These are phyloP conservation scores for Pangasius larnaudii DNA, from an alignment of 2,797 vertebrate genomes.

Conservation along the genomic window DNA sequence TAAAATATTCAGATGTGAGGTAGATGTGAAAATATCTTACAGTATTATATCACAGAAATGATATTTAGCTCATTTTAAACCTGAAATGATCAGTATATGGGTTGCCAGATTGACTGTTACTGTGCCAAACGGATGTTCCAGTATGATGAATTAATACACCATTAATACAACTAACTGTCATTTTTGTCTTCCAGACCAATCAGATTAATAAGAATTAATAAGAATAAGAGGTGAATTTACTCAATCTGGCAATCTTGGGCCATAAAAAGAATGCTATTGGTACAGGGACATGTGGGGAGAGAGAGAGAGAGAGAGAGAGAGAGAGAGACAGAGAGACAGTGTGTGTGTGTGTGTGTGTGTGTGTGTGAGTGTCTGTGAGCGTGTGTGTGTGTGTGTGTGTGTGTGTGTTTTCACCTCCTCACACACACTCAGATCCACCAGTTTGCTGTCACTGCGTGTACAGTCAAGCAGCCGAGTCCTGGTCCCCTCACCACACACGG, in stretches of 20 bases:
- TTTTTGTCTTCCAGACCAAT: neutral
- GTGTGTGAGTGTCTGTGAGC: conserved; percentile 19
- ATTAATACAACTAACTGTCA: neutral
- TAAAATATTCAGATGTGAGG: neutral
- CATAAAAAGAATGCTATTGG: neutral
- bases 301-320: too few relatives aligned
- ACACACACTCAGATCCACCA: conserved; percentile 77
- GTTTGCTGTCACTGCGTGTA: conserved; percentile 83
- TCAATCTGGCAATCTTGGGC: neutral
- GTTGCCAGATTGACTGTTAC: neutral
- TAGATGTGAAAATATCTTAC: neutral
- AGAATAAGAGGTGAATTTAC: neutral
- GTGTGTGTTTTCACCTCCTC: conserved; percentile 78
- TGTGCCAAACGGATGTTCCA: neutral
- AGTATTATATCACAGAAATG: neutral
- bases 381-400: conserved; percentile 10
- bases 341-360: neutral
- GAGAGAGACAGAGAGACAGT: too few relatives aligned
- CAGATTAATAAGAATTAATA: neutral
- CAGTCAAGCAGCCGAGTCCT: conserved; percentile 87
- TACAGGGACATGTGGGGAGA: neutral
- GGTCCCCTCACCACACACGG: conserved; percentile 85
- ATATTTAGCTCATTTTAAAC: neutral
- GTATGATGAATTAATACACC: neutral
- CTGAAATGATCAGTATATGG: rapidly evolving